Conservation (phyloP, 2,888 invertebrate species). For the Entomobrya multifasciata region DNA sequence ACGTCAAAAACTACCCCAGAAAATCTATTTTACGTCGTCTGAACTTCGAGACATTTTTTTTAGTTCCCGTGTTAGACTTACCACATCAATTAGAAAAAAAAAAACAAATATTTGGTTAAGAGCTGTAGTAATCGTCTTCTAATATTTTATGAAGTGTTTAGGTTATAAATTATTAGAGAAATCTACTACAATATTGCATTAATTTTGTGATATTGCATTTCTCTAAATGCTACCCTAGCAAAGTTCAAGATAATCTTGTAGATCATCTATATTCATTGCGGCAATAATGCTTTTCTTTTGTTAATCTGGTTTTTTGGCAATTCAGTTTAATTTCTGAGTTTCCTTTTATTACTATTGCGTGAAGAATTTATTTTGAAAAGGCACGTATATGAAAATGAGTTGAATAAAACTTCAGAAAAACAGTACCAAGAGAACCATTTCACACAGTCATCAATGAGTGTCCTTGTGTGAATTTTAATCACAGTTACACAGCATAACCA, state of each 20-base stretch:
- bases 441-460: background rate
- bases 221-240: background rate
- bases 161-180: too few species aligned
- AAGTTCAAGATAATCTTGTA: background rate
- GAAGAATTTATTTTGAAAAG: too few species aligned
- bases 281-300: background rate
- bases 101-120: too few species aligned
- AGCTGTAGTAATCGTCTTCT: too few species aligned
- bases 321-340: background rate
- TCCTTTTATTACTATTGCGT: background rate
- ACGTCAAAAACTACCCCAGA: too few species aligned
- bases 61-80: too few species aligned
- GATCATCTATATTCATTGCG: background rate
- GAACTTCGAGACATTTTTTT: too few species aligned
- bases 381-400: background rate
- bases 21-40: too few species aligned
- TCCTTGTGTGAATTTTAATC: background rate
- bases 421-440: background rate
- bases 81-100: too few species aligned
- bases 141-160: too few species aligned
- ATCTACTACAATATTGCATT: too few species aligned
- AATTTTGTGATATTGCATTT: too few species aligned
- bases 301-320: background rate
- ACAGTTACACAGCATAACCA: background rate
- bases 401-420: constrained; percentile 23